Conservation (phyloP, 2,797 vertebrate species). For the Galago senegalensis region DNA sequence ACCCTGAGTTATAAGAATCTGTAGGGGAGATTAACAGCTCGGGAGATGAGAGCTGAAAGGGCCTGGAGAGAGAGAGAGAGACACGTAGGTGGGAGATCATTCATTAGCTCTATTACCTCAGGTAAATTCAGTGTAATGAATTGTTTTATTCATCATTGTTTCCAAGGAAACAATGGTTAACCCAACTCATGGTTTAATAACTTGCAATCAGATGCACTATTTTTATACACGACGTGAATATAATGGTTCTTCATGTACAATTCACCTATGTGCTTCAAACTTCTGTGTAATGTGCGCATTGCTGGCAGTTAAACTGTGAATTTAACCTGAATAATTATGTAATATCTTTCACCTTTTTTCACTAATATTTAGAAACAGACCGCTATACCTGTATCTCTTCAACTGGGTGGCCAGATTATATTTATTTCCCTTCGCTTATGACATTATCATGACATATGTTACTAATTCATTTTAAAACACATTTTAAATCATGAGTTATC, state of each 20-base stretch:
- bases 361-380: slow-evolving; percentile 31
- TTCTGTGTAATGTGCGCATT: not conserved
- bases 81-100: slow-evolving; percentile 53
- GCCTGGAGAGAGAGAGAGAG: not conserved
- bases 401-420: not conserved
- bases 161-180: slow-evolving; percentile 73
- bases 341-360: slow-evolving; percentile 29
- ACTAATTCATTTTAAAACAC: not conserved
- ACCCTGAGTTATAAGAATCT: not conserved
- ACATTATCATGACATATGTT: not conserved
- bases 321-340: slow-evolving; percentile 40
- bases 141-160: slow-evolving; percentile 70
- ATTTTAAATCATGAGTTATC: not conserved
- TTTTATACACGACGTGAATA: not conserved
- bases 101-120: slow-evolving; percentile 58
- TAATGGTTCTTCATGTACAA: slow-evolving; percentile 20
- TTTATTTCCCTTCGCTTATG: not conserved
- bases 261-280: not conserved
- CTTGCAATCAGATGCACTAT: not conserved
- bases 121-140: slow-evolving; percentile 50
- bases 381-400: not conserved
- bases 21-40: not conserved
- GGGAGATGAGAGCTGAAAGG: not conserved
- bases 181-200: slow-evolving; percentile 17
- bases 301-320: not conserved